A percentile compares a stretch with the other conserved stretches of the same genome.
These are phyloP conservation scores for Azorinus chamasolen DNA, from an alignment of 2,888 invertebrate species.

Conservation along the genomic window DNA sequence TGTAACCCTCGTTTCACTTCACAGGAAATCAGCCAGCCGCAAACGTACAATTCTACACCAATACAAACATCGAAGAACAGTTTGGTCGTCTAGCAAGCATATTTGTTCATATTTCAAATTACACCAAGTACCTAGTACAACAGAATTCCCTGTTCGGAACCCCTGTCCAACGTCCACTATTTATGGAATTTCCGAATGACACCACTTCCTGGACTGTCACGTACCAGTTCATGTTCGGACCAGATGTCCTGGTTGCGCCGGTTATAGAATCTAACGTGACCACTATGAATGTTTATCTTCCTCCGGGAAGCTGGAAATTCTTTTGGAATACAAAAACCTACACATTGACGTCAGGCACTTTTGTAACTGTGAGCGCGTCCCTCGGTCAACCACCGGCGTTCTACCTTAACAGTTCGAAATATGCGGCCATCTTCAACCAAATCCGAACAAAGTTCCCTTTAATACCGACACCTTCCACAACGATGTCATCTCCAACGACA, in stretches of 20 bases:
- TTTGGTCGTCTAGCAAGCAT: slow-evolving; percentile 75
- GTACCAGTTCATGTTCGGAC: slow-evolving; percentile 82
- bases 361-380: slow-evolving; percentile 69
- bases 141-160: slow-evolving; percentile 68
- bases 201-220: slow-evolving; percentile 55
- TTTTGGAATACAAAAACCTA: slow-evolving; percentile 68
- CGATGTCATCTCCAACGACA: neutral
- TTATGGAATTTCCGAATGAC: slow-evolving; percentile 76
- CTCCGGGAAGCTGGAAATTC: slow-evolving; percentile 75
- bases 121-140: slow-evolving; percentile 65
- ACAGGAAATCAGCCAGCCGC: slow-evolving; percentile 77
- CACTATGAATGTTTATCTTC: slow-evolving; percentile 74
- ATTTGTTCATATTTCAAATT: slow-evolving; percentile 75
- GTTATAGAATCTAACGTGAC: slow-evolving; percentile 69
- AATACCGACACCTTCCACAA: slow-evolving; percentile 11
- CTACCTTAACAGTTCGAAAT: slow-evolving; percentile 71
- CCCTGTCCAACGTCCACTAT: slow-evolving; percentile 80
- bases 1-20: too few relatives aligned
- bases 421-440: slow-evolving; percentile 52
- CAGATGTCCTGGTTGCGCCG: slow-evolving; percentile 81
- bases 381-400: slow-evolving; percentile 82
- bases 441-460: slow-evolving; percentile 51
- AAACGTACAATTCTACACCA: slow-evolving; percentile 78
- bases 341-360: slow-evolving; percentile 46
- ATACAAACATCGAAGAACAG: slow-evolving; percentile 49